Conservation (phyloP, 2,797 vertebrate genomes). For the Odontamblyopus lacepedii region DNA sequence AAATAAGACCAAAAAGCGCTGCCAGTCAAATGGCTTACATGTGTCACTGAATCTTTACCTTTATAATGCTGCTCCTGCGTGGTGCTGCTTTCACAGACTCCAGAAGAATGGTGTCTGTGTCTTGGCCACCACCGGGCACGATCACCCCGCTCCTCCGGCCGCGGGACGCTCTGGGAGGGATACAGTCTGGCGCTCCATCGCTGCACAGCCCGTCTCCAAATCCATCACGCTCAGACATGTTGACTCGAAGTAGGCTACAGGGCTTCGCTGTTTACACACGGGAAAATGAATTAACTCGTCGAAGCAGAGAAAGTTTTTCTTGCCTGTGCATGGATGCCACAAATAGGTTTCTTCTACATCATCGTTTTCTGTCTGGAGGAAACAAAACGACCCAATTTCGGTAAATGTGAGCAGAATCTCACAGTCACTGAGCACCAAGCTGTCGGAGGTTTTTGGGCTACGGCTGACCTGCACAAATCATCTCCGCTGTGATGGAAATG, state of each 20-base stretch:
- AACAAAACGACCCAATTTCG: slow-evolving; percentile 40
- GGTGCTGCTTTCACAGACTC: slow-evolving; percentile 77
- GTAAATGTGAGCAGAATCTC: slow-evolving; percentile 39
- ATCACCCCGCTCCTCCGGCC: slow-evolving; percentile 77
- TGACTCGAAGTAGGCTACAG: slow-evolving; percentile 6
- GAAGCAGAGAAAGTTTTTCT: slow-evolving; percentile 57
- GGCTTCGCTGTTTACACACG: slow-evolving; percentile 19
- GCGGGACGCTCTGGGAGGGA: slow-evolving; percentile 68
- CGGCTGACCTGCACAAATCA: slow-evolving; percentile 13
- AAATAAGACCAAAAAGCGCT: not conserved
- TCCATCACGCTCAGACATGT: slow-evolving; percentile 76
- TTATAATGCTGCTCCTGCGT: slow-evolving; percentile 83
- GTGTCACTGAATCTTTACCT: slow-evolving; percentile 58
- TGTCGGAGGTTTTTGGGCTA: slow-evolving; percentile 13
- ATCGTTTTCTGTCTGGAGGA: slow-evolving; percentile 13
- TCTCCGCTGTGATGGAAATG: slow-evolving; percentile 2
- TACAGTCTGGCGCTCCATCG: slow-evolving; percentile 71
- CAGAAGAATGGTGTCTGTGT: slow-evolving; percentile 72
- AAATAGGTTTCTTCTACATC: slow-evolving; percentile 14
- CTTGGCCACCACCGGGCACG: slow-evolving; percentile 65
- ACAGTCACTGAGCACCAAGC: slow-evolving; percentile 24
- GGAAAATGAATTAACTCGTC: slow-evolving; percentile 31
- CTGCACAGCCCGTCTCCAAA: slow-evolving; percentile 66
- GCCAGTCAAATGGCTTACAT: not conserved
- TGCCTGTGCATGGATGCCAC: slow-evolving; percentile 36